Evolutionary conservation across 2,888 invertebrate genomes (phyloP), one percentile per base, ranked within the genome.

Genomic region (Pedicia rivosa): DNA sequence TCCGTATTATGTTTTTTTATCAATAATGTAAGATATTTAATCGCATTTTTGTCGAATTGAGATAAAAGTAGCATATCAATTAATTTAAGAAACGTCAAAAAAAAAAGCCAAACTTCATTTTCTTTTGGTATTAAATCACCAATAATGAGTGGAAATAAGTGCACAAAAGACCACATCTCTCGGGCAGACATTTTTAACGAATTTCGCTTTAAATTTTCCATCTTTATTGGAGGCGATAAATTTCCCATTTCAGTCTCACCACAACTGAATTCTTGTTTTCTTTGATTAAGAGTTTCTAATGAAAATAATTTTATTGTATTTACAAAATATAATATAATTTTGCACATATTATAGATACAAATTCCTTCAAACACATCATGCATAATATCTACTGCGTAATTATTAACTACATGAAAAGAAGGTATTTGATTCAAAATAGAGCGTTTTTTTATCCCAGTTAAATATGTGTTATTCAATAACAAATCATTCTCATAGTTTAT

Each of bases 401-500:
- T 27, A 12, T 27, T 12, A 3, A 12, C 14, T 6, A 27, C 27
- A 27, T 27, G 6, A 12, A 27, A 27, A 12, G 27, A 27, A 12
- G 12, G 12, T 13, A 27, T 27, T 27, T 27, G n/a, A 31, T 39
- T 39, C 4, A 35, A 38, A 34, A 38, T 17, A 10, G 16, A 29
- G 9, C 25, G 9, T 12, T 19, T 25, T 19, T 30, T 22, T 19
- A 31, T 19, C 7, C 31, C 31, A 6, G 31, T 19, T 17, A n/a
- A 10, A 19, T 15, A 17, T 5, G 17, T n/a, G 7, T 31, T 31
- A n/a, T 31, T 16, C 17, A 12, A 7, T 10, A 31, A 6, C 9
- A 31, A 12, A n/a, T 31, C 19, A 5, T 31, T 6, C 12, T 31
- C 17, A 17, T 31, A 31, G n/a, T 31, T 31, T 31, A 10, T 12